phyloP scores from a whole-genome alignment of 2,888 invertebrate genomes.

The Diarsia dahlii region DNA sequence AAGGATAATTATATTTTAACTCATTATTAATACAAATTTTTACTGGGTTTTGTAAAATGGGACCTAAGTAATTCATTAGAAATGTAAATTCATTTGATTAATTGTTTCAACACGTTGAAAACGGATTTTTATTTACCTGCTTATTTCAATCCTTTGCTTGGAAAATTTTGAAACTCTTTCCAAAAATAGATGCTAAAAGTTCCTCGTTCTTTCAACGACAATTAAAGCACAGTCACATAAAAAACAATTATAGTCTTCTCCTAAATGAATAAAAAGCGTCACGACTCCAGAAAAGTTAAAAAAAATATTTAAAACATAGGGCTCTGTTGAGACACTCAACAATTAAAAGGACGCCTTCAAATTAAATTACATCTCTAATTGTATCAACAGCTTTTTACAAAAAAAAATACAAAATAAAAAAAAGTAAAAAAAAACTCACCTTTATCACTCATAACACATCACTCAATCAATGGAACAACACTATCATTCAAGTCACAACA shows the following conservation, averaged over 20 bases:
- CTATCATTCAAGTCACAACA: constrained; percentile 56
- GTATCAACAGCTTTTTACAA: neutral
- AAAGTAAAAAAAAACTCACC: constrained; percentile 39
- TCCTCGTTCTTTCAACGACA: neutral
- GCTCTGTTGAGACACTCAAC: constrained; percentile 10
- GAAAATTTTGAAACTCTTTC: neutral
- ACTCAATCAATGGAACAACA: constrained; percentile 57
- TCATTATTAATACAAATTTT: neutral
- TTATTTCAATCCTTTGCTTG: neutral
- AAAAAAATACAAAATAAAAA: neutral
- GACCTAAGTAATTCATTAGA: neutral
- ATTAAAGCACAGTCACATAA: constrained; percentile 7
- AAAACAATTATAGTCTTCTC: constrained; percentile 27
- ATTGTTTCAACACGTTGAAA: neutral
- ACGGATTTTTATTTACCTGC: neutral
- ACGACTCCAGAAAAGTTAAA: constrained; percentile 13
- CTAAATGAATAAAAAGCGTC: constrained; percentile 36
- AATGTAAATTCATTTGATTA: neutral
- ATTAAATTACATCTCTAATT: constrained; percentile 27
- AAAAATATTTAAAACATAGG: constrained; percentile 33
- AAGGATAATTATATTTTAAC: neutral
- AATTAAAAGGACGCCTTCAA: constrained; percentile 34
- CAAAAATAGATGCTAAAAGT: neutral
- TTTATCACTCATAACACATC: constrained; percentile 58
- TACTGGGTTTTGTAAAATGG: neutral